Conservation (phyloP, 1,140 invertebrate species). For the Coboldia fuscipes region DNA sequence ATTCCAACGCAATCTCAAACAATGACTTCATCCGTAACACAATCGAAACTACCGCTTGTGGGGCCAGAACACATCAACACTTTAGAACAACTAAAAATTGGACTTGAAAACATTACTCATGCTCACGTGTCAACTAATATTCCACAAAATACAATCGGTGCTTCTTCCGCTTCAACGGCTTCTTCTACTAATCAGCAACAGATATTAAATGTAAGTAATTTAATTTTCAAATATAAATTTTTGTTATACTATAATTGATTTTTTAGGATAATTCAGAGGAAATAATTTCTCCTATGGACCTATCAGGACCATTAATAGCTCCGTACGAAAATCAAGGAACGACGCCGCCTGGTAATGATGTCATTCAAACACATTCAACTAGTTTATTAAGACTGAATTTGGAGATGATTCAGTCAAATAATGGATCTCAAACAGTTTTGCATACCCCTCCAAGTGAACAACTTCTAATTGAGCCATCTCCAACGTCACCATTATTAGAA, state of each 20-base stretch:
- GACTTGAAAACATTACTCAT: constrained; percentile 28
- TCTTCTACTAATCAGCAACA: neutral
- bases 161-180: neutral
- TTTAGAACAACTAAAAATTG: constrained; percentile 28
- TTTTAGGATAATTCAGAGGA: neutral
- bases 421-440: neutral
- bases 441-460: neutral
- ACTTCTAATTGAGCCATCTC: neutral
- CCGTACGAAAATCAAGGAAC: neutral
- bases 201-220: neutral
- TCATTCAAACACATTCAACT: neutral
- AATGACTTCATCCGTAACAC: neutral
- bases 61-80: constrained; percentile 23
- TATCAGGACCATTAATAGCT: neutral
- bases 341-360: neutral
- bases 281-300: neutral
- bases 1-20: neutral
- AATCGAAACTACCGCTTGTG: constrained; percentile 2
- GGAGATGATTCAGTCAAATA: neutral
- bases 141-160: neutral
- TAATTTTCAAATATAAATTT: neutral
- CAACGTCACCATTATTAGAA: neutral
- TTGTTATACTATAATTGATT: neutral
- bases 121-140: constrained; percentile 12
- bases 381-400: neutral